Base-by-base conservation (phyloP, 2,113 vertebrate genomes). In the Bubo bubo region DNA sequence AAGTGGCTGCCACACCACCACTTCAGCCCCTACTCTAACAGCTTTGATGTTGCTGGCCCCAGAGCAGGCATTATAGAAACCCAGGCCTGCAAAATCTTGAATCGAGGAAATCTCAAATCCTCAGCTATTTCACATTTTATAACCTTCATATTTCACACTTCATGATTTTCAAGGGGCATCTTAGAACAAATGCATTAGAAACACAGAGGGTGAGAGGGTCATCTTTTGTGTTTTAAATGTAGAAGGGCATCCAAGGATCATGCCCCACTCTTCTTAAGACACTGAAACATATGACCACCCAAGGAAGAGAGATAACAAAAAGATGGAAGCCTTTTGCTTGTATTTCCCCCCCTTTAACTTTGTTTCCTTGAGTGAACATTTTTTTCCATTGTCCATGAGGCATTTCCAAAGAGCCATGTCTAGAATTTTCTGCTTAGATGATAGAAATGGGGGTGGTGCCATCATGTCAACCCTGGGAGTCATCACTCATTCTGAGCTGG, bases 341-440 rank as follows among this genome's bases (percentile, higher is more conserved):
- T 3, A 13, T 83, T 68, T 50, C 2, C 0, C 1, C 5, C 4
- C 3, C 6, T 70, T 83, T 50, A 63, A 53, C 3, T 5, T 30
- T 41, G 6, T 8, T 76, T 35, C 43, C n/a, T 67, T 50, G 27
- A 35, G 12, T 30, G 41, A 86, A 49, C 1, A 13, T 53, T 84
- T 14, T 2, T 67, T 71, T 75, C 41, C 56, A 62, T 26, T 67
- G 16, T 8, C 28, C n/a, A n/a, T 45, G 47, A 50, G 14, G 14
- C 37, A 64, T 85, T 92, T 75, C 74, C 30, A 49, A 59, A 75
- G n/a, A 64, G 3, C 12, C 22, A 19, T 11, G 32, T 43, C 47
- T 50, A 60, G 5, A 9, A 14, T 59, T 63, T 86, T 72, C 23
- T 59, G 3, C n/a, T 75, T 68, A 39, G 12, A 14, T 43, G 27